phyloP scores from a whole-genome alignment of 2,888 invertebrate genomes.

The Antheraea yamamai region DNA sequence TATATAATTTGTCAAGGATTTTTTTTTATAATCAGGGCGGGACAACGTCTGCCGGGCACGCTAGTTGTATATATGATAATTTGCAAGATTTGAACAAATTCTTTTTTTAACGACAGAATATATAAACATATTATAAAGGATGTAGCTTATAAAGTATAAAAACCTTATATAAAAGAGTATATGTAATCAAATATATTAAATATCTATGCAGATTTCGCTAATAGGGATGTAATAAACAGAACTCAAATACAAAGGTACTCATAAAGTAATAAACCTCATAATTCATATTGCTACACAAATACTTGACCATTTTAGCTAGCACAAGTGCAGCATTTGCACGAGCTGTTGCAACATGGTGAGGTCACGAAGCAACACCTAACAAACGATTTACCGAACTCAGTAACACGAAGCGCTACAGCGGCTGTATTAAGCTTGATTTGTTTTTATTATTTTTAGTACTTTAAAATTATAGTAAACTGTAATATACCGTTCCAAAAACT shows the following conservation, averaged over 20 bases:
- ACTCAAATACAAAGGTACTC: constrained; percentile 11
- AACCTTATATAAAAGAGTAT: neutral
- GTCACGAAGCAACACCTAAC: constrained; percentile 23
- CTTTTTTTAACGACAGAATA: neutral
- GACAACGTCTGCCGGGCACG: no score
- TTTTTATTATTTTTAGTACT: neutral
- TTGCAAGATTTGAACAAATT: neutral
- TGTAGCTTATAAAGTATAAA: neutral
- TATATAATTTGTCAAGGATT: no score
- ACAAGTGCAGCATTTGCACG: constrained; percentile 43
- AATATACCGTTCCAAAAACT: neutral
- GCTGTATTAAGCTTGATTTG: constrained; percentile 10
- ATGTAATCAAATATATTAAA: neutral
- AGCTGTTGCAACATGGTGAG: constrained; percentile 41
- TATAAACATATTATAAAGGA: neutral
- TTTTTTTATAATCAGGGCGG: no score
- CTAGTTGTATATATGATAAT: no score
- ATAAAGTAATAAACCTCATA: constrained; percentile 20
- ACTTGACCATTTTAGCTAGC: constrained; percentile 41
- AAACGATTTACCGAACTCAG: constrained; percentile 21
- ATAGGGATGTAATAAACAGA: neutral
- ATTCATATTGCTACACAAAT: constrained; percentile 31
- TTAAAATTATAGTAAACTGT: neutral
- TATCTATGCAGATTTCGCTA: neutral
- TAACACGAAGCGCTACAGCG: constrained; percentile 17